Evolutionary conservation across 2,113 vertebrate species (phyloP).

Genomic region (Leptocoma aspasia): DNA sequence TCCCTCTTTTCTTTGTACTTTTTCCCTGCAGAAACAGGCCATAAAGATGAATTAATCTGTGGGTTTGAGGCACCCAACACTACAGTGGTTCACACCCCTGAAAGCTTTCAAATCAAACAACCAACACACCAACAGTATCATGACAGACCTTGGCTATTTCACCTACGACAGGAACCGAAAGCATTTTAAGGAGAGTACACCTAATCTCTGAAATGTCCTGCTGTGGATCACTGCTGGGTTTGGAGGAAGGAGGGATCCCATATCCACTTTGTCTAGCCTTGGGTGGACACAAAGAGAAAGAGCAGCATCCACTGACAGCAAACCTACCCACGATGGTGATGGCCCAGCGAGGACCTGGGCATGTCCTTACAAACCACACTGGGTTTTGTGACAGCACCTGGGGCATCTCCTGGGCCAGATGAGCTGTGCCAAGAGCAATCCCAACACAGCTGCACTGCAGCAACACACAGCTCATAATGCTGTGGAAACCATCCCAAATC

Average conservation of each 20-base stretch:
- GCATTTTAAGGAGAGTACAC: neutral
- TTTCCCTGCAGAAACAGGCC: neutral
- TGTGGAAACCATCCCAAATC: neutral
- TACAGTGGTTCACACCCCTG: neutral
- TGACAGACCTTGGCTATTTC: neutral
- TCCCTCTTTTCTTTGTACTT: neutral
- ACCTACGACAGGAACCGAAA: rapidly evolving
- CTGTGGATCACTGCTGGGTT: neutral
- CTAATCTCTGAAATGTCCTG: neutral
- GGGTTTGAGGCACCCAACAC: neutral
- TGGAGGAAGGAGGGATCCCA: neutral
- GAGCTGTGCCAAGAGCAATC: neutral
- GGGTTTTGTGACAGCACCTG: neutral
- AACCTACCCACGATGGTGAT: rapidly evolving
- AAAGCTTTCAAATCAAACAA: neutral
- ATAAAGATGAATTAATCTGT: neutral
- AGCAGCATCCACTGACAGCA: neutral
- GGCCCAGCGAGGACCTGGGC: rapidly evolving
- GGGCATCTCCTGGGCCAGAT: neutral
- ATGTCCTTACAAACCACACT: rapidly evolving
- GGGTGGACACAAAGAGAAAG: neutral
- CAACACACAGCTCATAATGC: neutral
- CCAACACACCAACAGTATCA: neutral
- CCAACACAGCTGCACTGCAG: neutral
- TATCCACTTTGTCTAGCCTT: neutral